A percentile compares a stretch with the other conserved stretches of the same genome.
Conservation (phyloP, 2,888 invertebrate species). For the Chloroclystis v-ata region DNA sequence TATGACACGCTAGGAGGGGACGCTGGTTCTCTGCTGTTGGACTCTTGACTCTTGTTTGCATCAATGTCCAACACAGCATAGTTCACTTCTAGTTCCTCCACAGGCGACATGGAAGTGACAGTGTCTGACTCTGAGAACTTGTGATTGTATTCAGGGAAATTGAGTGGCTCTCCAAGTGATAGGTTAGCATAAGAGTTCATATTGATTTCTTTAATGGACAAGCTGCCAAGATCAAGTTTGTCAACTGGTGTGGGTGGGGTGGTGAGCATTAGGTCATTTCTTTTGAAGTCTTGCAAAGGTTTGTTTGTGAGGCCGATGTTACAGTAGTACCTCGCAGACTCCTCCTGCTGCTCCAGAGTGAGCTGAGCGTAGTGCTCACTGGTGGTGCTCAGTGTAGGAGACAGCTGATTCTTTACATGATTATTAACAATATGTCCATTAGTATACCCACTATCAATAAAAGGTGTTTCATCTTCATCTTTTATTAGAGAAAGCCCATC, state of each 20-base stretch:
- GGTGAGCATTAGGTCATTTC: slow-evolving; percentile 47
- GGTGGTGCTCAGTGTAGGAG: slow-evolving; percentile 65
- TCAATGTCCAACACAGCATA: slow-evolving; percentile 90
- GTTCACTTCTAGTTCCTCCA: slow-evolving; percentile 78
- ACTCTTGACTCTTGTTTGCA: slow-evolving; percentile 65
- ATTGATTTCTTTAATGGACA: slow-evolving; percentile 52
- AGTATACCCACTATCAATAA: slow-evolving; percentile 56
- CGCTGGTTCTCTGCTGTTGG: slow-evolving; percentile 17
- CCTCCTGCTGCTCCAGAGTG: slow-evolving; percentile 61
- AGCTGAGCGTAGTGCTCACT: slow-evolving; percentile 73
- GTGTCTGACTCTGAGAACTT: slow-evolving; percentile 69
- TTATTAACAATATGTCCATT: slow-evolving; percentile 42
- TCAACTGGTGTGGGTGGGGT: slow-evolving; percentile 54
- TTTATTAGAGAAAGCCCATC: slow-evolving; percentile 57
- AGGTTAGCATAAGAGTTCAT: slow-evolving; percentile 62
- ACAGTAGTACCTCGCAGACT: slow-evolving; percentile 61
- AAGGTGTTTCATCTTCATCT: slow-evolving; percentile 64
- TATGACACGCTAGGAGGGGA: slow-evolving; percentile 57
- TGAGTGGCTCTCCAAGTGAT: slow-evolving; percentile 51
- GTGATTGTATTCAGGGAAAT: slow-evolving; percentile 48
- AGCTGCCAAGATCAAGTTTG: slow-evolving; percentile 64
- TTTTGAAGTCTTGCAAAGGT: slow-evolving; percentile 38
- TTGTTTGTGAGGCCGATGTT: slow-evolving; percentile 59
- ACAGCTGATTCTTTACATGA: slow-evolving; percentile 43
- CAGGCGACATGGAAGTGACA: slow-evolving; percentile 61